These are phyloP conservation scores for Callocephalon fimbriatum DNA, from an alignment of 2,113 vertebrate genomes.

Conservation along the genomic window DNA sequence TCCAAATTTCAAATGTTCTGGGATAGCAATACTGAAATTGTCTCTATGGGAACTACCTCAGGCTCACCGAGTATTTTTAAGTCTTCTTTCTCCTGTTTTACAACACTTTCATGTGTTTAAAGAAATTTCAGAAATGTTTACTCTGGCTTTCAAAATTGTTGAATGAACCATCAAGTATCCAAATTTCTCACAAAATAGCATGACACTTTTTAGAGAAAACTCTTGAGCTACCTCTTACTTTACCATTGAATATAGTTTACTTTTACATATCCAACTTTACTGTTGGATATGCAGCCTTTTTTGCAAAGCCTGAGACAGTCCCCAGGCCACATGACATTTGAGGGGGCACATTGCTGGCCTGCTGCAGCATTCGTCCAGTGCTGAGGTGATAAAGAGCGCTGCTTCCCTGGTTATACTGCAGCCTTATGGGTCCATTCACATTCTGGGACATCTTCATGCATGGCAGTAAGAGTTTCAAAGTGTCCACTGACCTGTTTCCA, in stretches of 20 bases:
- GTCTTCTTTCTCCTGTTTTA: not conserved
- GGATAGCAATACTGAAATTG: not conserved
- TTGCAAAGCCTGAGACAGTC: not conserved
- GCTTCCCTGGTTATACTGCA: not conserved
- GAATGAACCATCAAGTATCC: not conserved
- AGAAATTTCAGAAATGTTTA: not conserved
- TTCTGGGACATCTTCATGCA: not conserved
- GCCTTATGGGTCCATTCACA: not conserved
- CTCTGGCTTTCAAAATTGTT: not conserved
- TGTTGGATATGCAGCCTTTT: not conserved
- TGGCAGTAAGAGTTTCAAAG: not conserved
- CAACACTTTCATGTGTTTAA: not conserved
- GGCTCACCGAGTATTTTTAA: not conserved
- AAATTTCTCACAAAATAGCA: not conserved
- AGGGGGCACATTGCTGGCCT: not conserved
- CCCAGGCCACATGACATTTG: not conserved
- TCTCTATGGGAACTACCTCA: not conserved
- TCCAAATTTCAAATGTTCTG: not conserved
- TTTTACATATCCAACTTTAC: not conserved
- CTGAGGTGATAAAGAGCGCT: not conserved
- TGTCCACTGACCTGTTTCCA: not conserved
- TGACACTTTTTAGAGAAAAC: not conserved
- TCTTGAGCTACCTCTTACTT: accelerated
- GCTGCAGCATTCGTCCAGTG: not conserved
- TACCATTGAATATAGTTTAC: not conserved